A percentile compares a stretch with the other conserved stretches of the same genome.
Conservation (phyloP, 1,140 invertebrate species). For the Drosophila neocordata region DNA sequence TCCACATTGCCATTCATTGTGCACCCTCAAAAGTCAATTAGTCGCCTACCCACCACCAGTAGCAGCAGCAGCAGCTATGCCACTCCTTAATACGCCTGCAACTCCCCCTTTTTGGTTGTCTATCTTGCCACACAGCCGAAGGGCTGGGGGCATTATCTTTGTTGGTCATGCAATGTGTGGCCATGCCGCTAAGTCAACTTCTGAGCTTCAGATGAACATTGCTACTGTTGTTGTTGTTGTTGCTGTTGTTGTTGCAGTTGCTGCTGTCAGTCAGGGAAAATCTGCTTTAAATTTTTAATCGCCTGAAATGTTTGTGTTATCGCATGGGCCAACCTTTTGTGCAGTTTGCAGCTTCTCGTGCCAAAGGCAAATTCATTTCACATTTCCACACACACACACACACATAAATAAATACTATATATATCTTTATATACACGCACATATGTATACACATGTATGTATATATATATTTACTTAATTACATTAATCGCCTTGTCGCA, state of each 20-base stretch:
- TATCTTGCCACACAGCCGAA: background rate
- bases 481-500: conserved; percentile 46
- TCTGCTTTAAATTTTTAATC: conserved; percentile 59
- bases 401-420: background rate
- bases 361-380: conserved; percentile 35
- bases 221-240: background rate
- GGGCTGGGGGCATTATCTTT: conserved; percentile 30
- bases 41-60: conserved; percentile 3
- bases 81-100: background rate
- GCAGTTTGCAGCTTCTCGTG: conserved; percentile 35
- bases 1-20: background rate
- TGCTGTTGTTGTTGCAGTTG: background rate
- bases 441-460: background rate
- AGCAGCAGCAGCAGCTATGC: background rate
- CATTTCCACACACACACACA: conserved; percentile 9
- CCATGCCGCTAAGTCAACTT: conserved; percentile 38
- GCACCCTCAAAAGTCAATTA: conserved; percentile 48
- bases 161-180: conserved; percentile 41
- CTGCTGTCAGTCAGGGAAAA: conserved; percentile 41
- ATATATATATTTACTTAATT: conserved; percentile 41
- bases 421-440: background rate
- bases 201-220: conserved; percentile 12
- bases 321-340: conserved; percentile 34
- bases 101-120: background rate
- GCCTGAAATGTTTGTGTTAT: conserved; percentile 52